Percentiles rank a stretch among this genome's conserved stretches.
These are phyloP conservation scores for Sarcophaga caerulescens DNA, from an alignment of 2,888 invertebrate species.

Conservation along the genomic window DNA sequence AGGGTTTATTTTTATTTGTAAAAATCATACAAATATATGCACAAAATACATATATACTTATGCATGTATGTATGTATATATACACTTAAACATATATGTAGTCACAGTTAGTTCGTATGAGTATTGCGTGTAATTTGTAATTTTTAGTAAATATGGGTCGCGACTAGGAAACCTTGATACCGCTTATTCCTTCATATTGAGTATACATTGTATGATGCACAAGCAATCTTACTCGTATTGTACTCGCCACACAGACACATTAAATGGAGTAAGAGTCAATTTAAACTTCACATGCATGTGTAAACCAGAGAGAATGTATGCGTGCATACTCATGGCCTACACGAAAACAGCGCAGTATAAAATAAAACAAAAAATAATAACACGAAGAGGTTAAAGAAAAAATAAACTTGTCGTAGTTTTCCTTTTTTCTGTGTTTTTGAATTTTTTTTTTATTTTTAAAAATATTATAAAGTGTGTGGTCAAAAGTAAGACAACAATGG, in stretches of 20 bases:
- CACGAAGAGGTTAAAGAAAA: constrained; percentile 23
- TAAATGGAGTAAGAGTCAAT: background rate
- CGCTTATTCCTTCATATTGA: constrained; percentile 53
- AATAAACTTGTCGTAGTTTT: constrained; percentile 54
- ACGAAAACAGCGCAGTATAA: constrained; percentile 7
- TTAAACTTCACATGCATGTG: constrained; percentile 5
- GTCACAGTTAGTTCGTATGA: constrained; percentile 13
- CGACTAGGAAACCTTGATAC: constrained; percentile 68
- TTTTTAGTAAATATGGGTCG: constrained; percentile 77
- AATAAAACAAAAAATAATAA: background rate
- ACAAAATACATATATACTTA: background rate
- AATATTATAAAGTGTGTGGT: constrained; percentile 35
- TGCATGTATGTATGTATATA: background rate
- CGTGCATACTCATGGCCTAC: constrained; percentile 45
- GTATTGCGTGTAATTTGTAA: constrained; percentile 77
- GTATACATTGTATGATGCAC: background rate
- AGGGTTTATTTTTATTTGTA: constrained; percentile 63
- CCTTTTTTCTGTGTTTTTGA: background rate
- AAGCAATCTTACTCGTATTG: background rate
- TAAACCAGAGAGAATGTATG: background rate
- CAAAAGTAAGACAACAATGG: constrained; percentile 26
- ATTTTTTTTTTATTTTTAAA: background rate
- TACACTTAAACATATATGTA: background rate
- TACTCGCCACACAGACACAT: background rate
- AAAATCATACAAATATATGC: constrained; percentile 12